Evolutionary conservation across 2,888 invertebrate genomes (phyloP), one percentile per base, ranked within the genome.

Genomic region (Papilio gigon): DNA sequence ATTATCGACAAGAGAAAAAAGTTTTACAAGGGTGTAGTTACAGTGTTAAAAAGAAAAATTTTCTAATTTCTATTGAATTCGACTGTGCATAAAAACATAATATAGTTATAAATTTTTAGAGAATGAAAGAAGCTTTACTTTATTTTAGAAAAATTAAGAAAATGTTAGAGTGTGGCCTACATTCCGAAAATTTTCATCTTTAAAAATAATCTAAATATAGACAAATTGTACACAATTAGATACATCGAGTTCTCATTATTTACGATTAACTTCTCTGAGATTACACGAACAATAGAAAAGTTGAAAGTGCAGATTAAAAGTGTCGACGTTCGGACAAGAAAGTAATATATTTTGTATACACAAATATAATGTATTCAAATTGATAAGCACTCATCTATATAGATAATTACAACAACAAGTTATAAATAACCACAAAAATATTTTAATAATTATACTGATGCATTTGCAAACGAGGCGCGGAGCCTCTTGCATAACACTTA

Each of bases 391-490:
- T 58, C 37, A 59, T 64, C 66, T 63, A 64, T 63, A 20, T 56
- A 67, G 63, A 67, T 50, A 61, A 58, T 69, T 78, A 77, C 71
- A 68, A 84, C 79, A 81, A 85, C 80, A 79, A 76, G 30, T 80
- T 81, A 84, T 84, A 84, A 80, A 84, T 77, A 79, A 82, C 76
- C 82, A 85, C 72, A 75, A 79, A 81, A 75, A 79, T 77, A 76
- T 77, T 68, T 67, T 67, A 63, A 71, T 65, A 61, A 68, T 68
- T 53, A 40, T 62, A 61, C 37, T 59, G 47, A 66, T 27, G 47
- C 44, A 58, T 44, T 37, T 47, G 17, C 60, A 40, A 50, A 60
- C 33, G n/a, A 3, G 66, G 60, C 35, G 50, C 40, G n/a, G n/a
- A 50, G 35, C 60, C 50, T n/a, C 63, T 62, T 56, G 30, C 62